Evolutionary conservation across 2,113 vertebrate genomes (phyloP), one percentile per base, ranked within the genome.

Genomic region (Corvus moneduloides): DNA sequence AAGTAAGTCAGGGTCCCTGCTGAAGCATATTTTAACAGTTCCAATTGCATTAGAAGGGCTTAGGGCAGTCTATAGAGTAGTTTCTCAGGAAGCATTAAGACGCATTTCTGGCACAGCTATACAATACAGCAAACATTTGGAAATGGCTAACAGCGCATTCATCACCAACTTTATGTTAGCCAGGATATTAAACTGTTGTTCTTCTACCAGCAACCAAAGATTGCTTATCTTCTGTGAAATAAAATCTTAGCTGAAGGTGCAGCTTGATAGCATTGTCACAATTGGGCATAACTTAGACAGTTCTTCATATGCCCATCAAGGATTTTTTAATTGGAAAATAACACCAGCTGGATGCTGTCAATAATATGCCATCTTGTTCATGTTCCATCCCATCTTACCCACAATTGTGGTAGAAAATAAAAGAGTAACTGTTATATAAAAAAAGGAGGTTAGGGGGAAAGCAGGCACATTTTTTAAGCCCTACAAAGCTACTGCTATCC

Each of bases 261-360:
- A 80, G 35, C 51, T 87, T 87, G 44, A 68, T 84, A 79, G 48
- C 51, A 13, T 82, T 88, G 51, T 85, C 91, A 93, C 71, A 80
- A 79, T 51, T 74, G 28, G 41, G 63, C 83, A 74, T 77, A 66
- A 95, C 84, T 69, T 78, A 79, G 41, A 41, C 20, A 59, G 63
- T 55, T 89, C 81, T 91, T 96, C 78, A 79, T 73, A 89, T 58
- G 48, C 87, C 67, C 79, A 92, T 94, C 68, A 93, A 95, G 75
- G 39, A 77, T 55, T 90, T 95, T 95, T 89, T 58, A 94, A 94
- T 76, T 94, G 55, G 77, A 94, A 93, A 96, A 82, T 91, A 95
- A 55, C 71, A 49, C 81, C 93, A 94, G 87, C 87, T 95, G 91
- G 46, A 48, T 87, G 71, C 74, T 91, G 81, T 81, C 91, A 91